A percentile compares a stretch with the other conserved stretches of the same genome.
These are phyloP conservation scores for Lobophora halterata DNA, from an alignment of 2,888 invertebrate species.

Conservation along the genomic window DNA sequence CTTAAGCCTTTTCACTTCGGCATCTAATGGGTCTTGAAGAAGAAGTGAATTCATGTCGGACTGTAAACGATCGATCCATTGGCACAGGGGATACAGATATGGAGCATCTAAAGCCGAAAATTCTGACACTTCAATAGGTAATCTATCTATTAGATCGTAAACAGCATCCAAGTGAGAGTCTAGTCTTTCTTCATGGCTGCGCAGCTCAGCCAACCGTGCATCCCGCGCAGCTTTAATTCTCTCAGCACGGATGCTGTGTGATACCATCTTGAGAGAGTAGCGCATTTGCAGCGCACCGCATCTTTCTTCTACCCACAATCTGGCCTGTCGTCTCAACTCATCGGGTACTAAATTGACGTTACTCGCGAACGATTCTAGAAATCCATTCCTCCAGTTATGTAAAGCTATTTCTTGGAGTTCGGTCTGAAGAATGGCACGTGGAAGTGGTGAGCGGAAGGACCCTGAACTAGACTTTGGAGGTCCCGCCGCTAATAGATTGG, in stretches of 20 bases:
- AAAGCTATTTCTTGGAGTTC: conserved; percentile 54
- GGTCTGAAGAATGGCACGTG: conserved; percentile 54
- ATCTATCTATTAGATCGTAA: conserved; percentile 40
- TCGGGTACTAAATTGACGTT: conserved; percentile 50
- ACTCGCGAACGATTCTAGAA: conserved; percentile 58
- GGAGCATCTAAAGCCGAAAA: conserved; percentile 46
- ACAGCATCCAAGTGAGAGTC: conserved; percentile 58
- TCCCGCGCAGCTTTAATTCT: conserved; percentile 52
- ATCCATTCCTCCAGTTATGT: conserved; percentile 61
- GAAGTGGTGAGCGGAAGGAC: conserved; percentile 32
- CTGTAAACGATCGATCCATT: conserved; percentile 48
- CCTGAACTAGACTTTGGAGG: conserved; percentile 22
- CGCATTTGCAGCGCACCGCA: conserved; percentile 50
- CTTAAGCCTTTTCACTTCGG: conserved; percentile 52
- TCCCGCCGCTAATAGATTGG: conserved; percentile 13
- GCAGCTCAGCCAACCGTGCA: conserved; percentile 49
- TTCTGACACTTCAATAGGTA: conserved; percentile 47
- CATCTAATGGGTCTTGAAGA: conserved; percentile 36
- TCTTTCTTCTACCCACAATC: conserved; percentile 57
- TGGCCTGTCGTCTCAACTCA: conserved; percentile 50
- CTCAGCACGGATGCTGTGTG: conserved; percentile 57
- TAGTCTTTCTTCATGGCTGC: conserved; percentile 52
- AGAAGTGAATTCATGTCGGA: conserved; percentile 41
- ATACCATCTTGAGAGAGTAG: conserved; percentile 55
- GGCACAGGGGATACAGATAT: conserved; percentile 52